Percentiles rank a stretch among this genome's conserved stretches.
phyloP scores from a whole-genome alignment of 2,888 invertebrate species.

The Drosophila tanythrix region DNA sequence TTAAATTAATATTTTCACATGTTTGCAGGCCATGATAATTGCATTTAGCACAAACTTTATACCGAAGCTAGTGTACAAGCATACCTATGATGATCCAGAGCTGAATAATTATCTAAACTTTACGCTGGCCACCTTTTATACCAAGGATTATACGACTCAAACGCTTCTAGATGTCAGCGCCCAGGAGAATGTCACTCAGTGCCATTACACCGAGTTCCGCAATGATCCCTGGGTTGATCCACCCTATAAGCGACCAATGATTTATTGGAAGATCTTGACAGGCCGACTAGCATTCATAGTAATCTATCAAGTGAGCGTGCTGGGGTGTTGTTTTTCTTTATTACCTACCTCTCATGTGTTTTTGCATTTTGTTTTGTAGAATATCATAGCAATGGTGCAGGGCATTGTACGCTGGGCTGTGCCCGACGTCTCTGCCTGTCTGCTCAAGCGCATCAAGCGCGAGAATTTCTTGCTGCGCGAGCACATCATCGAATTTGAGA shows the following conservation, averaged over 20 bases:
- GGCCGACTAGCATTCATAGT: conserved; percentile 91
- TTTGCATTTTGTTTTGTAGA: conserved; percentile 85
- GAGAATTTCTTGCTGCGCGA: conserved; percentile 91
- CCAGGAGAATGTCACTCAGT: conserved; percentile 84
- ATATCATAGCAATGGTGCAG: conserved; percentile 90
- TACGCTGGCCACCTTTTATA: conserved; percentile 89
- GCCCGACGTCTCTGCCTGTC: conserved; percentile 90
- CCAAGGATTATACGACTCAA: conserved; percentile 86
- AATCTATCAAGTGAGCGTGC: conserved; percentile 87
- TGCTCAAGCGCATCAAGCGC: conserved; percentile 89
- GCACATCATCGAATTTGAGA: conserved; percentile 89
- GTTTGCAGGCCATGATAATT: conserved; percentile 90
- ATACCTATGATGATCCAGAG: conserved; percentile 84
- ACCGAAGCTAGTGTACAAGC: conserved; percentile 89
- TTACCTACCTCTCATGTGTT: neutral
- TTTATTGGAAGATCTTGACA: conserved; percentile 91
- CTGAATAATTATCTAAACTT: conserved; percentile 89
- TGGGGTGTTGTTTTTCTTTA: neutral
- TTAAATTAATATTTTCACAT: neutral
- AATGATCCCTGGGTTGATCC: conserved; percentile 86
- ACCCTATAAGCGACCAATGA: conserved; percentile 87
- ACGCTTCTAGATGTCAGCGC: conserved; percentile 75
- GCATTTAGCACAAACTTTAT: conserved; percentile 94
- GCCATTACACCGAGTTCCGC: conserved; percentile 90
- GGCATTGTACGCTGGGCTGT: conserved; percentile 91